Evolutionary conservation across 2,888 invertebrate species (phyloP).

Genomic region (Microctonus brassicae): DNA sequence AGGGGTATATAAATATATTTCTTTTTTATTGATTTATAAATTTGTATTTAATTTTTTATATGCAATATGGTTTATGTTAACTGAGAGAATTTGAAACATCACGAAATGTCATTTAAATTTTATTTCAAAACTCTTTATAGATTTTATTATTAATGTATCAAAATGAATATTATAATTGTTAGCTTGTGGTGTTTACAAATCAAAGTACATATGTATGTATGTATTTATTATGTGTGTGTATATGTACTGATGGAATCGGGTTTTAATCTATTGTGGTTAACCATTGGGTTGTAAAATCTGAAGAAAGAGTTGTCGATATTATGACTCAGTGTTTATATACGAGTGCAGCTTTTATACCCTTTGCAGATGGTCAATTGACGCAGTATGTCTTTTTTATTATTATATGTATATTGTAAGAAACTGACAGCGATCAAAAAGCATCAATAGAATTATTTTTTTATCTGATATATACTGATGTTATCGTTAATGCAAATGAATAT

Average conservation of each 20-base stretch:
- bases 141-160: neutral
- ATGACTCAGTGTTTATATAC: constrained; percentile 22
- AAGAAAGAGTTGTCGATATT: constrained; percentile 41
- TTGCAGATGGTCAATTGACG: constrained; percentile 47
- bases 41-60: neutral
- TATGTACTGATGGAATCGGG: constrained; percentile 17
- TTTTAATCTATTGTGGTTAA: constrained; percentile 51
- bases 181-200: neutral
- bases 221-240: constrained; percentile 23
- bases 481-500: neutral
- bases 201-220: neutral
- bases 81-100: neutral
- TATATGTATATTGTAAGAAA: no score
- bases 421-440: neutral
- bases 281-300: constrained; percentile 47
- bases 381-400: neutral
- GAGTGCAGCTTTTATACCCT: no score
- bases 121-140: neutral
- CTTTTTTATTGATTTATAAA: no score
- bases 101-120: neutral
- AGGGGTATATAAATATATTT: no score
- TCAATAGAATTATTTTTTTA: neutral
- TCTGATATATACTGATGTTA: neutral
- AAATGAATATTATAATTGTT: neutral
- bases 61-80: no score